Base-by-base conservation (phyloP, 2,888 invertebrate genomes). In the Crioceris asparagi region DNA sequence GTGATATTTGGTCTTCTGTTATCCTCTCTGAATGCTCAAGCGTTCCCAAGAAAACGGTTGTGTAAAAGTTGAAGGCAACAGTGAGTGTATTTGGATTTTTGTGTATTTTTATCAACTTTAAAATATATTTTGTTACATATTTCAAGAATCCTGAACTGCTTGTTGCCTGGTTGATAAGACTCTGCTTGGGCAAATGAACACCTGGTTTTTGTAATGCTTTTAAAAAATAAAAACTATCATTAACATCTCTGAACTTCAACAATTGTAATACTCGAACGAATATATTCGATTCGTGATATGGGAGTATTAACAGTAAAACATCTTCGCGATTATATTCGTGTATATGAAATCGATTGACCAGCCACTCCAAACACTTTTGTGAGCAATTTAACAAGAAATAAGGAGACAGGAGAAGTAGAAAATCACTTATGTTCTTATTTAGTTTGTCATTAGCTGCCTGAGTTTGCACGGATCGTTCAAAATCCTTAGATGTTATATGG, bases 321-420 rank as follows among this genome's bases (percentile, higher is more conserved):
- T 79, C 78, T 55, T 87, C 79, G 38, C 77, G 75, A 57, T 96
- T 96, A 62, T 83, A 96, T 36, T 83, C 73, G 53, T 97, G 85
- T 42, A 97, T 82, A 47, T 82, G 78, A 59, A 83, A 94, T 49
- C 93, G 76, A 54, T 87, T 77, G 30, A 97, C 77, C 3, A 98
- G 71, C 96, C 96, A 98, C 69, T 98, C 98, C 31, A 98, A 62
- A 2, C 91, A 83, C 68, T 93, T 88, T 48, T 93, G 90, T 0
- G 90, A 75, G 5, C 81, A 74, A 51, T 83, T 83, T 1, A 92
- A 66, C 33, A 90, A 69, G 49, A 97, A 80, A 60, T 92, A 94
- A 0, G 97, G 97, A 1, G 92, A 86, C 3, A 94, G 51, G 23
- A 79, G 70, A 2, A 82, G 62, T 1, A 97, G 65, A 62, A 96